Conservation (phyloP, 2,797 vertebrate species). For the Alfaro cultratus region DNA sequence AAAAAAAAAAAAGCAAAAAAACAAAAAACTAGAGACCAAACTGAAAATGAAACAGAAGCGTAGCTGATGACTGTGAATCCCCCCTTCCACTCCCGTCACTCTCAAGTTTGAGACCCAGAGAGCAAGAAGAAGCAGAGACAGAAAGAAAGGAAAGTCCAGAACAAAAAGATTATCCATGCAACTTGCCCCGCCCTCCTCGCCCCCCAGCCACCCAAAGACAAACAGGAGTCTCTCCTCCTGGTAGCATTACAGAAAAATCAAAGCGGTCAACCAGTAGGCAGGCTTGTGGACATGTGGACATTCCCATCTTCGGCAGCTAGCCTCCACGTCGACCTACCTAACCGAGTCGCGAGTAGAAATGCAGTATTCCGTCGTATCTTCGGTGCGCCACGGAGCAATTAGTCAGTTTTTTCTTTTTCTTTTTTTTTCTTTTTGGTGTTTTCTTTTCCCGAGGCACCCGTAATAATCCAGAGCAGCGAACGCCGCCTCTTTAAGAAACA, state of each 20-base stretch:
- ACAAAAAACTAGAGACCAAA: constrained; percentile 60
- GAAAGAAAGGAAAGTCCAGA: constrained; percentile 19
- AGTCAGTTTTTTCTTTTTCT: constrained; percentile 68
- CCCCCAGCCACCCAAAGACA: constrained; percentile 18
- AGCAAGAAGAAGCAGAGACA: constrained; percentile 79
- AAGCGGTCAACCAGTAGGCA: constrained; percentile 53
- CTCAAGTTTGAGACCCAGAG: constrained; percentile 76
- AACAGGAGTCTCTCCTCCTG: constrained; percentile 35
- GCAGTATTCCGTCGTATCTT: constrained; percentile 93
- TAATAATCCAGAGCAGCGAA: constrained; percentile 74
- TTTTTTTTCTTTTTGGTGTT: neutral
- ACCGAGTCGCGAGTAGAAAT: constrained; percentile 89
- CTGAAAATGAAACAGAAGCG: constrained; percentile 44
- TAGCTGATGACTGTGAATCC: constrained; percentile 64
- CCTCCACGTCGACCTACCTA: constrained; percentile 83
- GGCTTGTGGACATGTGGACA: constrained; percentile 80
- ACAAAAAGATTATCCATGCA: constrained; percentile 11
- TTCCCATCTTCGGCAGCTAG: constrained; percentile 92
- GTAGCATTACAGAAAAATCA: constrained; percentile 77
- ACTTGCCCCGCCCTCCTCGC: neutral
- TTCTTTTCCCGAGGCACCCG: constrained; percentile 30
- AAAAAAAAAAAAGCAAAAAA: too few species aligned
- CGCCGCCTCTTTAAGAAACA: constrained; percentile 79
- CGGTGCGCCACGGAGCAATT: constrained; percentile 71
- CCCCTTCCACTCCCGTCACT: constrained; percentile 28